Conservation (phyloP, 2,113 vertebrate genomes). For the Cyanistes caeruleus region DNA sequence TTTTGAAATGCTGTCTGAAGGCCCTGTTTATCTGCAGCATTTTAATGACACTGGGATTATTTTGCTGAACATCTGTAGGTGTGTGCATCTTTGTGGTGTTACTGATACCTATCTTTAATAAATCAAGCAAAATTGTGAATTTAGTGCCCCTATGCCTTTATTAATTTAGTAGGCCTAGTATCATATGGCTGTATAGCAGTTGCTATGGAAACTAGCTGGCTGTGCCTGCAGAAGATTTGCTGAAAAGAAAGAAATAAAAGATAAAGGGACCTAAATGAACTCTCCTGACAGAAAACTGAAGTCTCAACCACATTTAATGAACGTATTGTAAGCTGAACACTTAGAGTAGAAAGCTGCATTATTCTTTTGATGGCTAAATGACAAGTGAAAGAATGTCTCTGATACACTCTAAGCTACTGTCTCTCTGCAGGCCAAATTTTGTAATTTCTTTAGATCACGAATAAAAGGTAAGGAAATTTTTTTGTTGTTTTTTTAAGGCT, state of each 20-base stretch:
- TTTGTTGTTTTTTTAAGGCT: neutral
- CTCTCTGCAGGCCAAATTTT: neutral
- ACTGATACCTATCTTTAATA: neutral
- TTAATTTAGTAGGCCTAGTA: neutral
- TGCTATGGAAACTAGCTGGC: slow-evolving; percentile 3
- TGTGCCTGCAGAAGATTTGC: neutral
- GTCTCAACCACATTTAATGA: neutral
- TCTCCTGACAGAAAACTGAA: neutral
- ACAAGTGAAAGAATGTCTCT: neutral
- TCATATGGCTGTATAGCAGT: neutral
- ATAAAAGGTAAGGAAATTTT: neutral
- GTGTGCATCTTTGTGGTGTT: neutral
- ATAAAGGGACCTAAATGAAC: neutral
- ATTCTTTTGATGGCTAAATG: neutral
- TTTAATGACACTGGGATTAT: neutral
- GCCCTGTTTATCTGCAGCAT: neutral
- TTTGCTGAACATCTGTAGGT: neutral
- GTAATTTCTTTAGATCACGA: neutral
- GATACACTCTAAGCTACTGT: neutral
- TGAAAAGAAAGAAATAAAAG: neutral
- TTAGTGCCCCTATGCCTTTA: neutral
- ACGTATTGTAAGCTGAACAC: neutral
- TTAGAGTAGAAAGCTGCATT: neutral
- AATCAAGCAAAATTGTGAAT: neutral
- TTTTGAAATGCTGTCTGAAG: neutral